Conservation (phyloP, 2,797 vertebrate genomes). For the Danio kyathit region DNA sequence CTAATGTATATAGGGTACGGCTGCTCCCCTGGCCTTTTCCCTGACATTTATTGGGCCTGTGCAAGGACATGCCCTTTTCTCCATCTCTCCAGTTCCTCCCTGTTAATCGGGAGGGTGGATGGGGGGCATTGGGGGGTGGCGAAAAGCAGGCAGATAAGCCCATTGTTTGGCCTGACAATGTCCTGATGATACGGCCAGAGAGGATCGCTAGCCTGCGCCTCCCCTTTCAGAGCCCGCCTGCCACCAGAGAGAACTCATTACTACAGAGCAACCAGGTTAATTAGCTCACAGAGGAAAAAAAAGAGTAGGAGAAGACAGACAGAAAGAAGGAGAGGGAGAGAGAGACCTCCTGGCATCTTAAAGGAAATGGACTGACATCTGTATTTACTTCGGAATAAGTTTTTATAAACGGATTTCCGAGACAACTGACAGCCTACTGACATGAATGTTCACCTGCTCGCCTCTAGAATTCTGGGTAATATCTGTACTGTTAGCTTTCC, state of each 20-base stretch:
- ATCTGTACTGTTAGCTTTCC: background rate
- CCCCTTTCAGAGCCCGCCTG: conserved; percentile 84
- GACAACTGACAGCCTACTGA: background rate
- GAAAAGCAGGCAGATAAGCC: conserved; percentile 86
- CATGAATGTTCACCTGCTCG: conserved; percentile 1
- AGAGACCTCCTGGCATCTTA: conserved; percentile 35
- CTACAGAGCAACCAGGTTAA: conserved; percentile 89
- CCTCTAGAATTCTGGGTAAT: conserved; percentile 3
- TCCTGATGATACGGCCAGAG: conserved; percentile 76
- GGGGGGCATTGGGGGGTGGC: conserved; percentile 70
- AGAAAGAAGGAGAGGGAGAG: conserved; percentile 64
- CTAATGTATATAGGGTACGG: conserved; percentile 63
- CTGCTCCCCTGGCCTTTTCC: conserved; percentile 76
- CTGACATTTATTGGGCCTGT: conserved; percentile 82
- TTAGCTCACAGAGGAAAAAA: conserved; percentile 81
- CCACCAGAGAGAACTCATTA: conserved; percentile 92
- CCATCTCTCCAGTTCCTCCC: conserved; percentile 79
- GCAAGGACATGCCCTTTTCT: conserved; percentile 85
- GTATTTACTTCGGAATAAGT: conserved; percentile 57
- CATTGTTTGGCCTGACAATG: conserved; percentile 84
- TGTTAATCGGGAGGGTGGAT: conserved; percentile 80
- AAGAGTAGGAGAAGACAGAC: conserved; percentile 67
- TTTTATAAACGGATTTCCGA: conserved; percentile 45
- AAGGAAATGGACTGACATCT: conserved; percentile 59
- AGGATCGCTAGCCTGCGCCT: conserved; percentile 64